phyloP scores from a whole-genome alignment of 2,888 invertebrate species.

The Terebella lapidaria region DNA sequence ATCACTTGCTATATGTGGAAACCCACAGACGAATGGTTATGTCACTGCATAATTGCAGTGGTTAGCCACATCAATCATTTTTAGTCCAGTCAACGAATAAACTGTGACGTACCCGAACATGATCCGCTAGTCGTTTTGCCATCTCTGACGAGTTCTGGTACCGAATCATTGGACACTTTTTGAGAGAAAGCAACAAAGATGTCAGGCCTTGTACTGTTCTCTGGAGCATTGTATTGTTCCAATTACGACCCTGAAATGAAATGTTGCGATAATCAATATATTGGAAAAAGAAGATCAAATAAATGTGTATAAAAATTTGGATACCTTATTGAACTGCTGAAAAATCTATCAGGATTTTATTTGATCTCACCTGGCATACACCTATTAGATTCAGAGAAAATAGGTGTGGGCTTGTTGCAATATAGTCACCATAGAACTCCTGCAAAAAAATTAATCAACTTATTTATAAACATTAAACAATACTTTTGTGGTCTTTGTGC shows the following conservation, averaged over 20 bases:
- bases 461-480: too few species aligned
- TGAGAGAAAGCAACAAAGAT: slow-evolving; percentile 81
- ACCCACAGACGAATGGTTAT: too few species aligned
- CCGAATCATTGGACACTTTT: slow-evolving; percentile 81
- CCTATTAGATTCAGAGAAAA: slow-evolving; percentile 60
- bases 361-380: slow-evolving; percentile 14
- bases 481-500: too few species aligned
- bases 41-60: too few species aligned
- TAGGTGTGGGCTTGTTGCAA: slow-evolving; percentile 86
- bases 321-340: not conserved
- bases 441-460: slow-evolving; percentile 55
- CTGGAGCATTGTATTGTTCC: slow-evolving; percentile 73
- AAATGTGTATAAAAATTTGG: not conserved
- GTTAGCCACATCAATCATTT: too few species aligned
- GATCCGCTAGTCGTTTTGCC: slow-evolving; percentile 78
- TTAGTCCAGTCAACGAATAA: too few species aligned
- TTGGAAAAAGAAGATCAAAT: not conserved
- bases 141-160: slow-evolving; percentile 82
- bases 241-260: slow-evolving; percentile 52
- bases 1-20: slow-evolving; percentile 65
- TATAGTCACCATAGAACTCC: slow-evolving; percentile 93
- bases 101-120: slow-evolving; percentile 62
- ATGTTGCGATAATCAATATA: not conserved
- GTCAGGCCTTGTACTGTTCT: slow-evolving; percentile 81
- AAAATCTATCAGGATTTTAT: not conserved